These are phyloP conservation scores for Noctua janthina DNA, from an alignment of 2,888 invertebrate species.

Conservation along the genomic window DNA sequence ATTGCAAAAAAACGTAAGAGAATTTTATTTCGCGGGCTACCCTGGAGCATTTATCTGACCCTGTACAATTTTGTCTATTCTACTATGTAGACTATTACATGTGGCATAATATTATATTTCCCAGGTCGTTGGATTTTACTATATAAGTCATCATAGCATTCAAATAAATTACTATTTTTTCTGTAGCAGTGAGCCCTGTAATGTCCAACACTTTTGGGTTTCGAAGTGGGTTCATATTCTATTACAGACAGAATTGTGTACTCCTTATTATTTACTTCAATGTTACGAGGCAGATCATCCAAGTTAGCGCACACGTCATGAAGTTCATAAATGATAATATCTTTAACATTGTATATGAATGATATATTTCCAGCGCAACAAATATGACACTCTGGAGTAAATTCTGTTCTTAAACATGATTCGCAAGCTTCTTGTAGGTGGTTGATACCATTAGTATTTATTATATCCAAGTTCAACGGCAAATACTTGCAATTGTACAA, in stretches of 20 bases:
- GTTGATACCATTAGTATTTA: constrained; percentile 27
- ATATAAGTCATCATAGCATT: constrained; percentile 20
- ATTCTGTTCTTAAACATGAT: constrained; percentile 22
- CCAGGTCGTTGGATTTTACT: not conserved
- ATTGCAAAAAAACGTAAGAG: not conserved
- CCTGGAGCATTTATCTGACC: not conserved
- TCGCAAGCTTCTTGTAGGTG: constrained; percentile 25
- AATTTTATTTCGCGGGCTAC: not conserved
- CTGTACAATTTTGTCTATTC: constrained; percentile 10
- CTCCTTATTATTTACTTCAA: constrained; percentile 14
- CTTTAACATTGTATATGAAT: constrained; percentile 14
- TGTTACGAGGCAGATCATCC: constrained; percentile 5
- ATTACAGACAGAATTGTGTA: constrained; percentile 21
- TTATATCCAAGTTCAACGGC: constrained; percentile 33
- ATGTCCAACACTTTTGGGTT: constrained; percentile 19
- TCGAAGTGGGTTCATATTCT: constrained; percentile 15
- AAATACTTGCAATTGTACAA: constrained; percentile 40
- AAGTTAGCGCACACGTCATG: constrained; percentile 3
- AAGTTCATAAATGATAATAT: constrained; percentile 26
- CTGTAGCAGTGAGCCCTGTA: constrained; percentile 23
- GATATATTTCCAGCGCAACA: constrained; percentile 18
- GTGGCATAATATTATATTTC: constrained; percentile 17
- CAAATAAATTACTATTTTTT: constrained; percentile 16
- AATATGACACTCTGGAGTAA: constrained; percentile 24
- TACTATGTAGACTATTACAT: constrained; percentile 12